Evolutionary conservation across 2,113 vertebrate genomes (phyloP), one percentile per base, ranked within the genome.

Genomic region (Alethe diademata): DNA sequence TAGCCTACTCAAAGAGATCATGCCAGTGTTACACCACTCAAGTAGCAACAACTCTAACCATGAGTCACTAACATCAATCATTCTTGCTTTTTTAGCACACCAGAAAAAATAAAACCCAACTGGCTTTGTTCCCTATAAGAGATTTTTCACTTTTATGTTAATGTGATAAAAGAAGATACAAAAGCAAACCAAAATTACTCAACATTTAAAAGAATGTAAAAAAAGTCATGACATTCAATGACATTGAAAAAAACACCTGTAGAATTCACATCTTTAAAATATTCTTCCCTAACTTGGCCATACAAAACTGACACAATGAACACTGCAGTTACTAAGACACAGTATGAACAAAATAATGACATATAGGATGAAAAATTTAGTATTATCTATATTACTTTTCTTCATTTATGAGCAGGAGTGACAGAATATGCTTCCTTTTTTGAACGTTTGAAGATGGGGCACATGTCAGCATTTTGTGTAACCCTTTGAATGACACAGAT

Each of bases 131-230:
- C 78, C 29, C 20, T 35, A 11, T 20, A 38, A 69, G 25, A 85
- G 51, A 4, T 82, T 79, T 80, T 74, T 43, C 3, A 1, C 23
- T 65, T 81, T 79, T 72, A 42, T 83, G 29, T 58, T 89, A 76
- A 75, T 56, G 38, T 18, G 20, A 86, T 56, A 66, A 84, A 92
- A 88, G 31, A 76, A 91, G 94, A 70, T 31, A 91, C 8, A 91
- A 38, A 95, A 74, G 26, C 38, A 87, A 92, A 35, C 8, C 25
- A 51, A 85, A 91, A 84, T 58, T 84, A 45, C 45, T 78, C 60
- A 71, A 71, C 18, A 53, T 69, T 51, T 79, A 26, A 56, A 73
- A 81, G 48, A 22, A 5, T 3, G 31, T 25, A 57, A 79, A 72
- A 92, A 69, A 61, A 19, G 14, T 60, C 6, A 35, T 4, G 23